Percentiles rank a stretch among this genome's conserved stretches.
phyloP scores from a whole-genome alignment of 2,797 vertebrate genomes.

The Melopsittacus undulatus region DNA sequence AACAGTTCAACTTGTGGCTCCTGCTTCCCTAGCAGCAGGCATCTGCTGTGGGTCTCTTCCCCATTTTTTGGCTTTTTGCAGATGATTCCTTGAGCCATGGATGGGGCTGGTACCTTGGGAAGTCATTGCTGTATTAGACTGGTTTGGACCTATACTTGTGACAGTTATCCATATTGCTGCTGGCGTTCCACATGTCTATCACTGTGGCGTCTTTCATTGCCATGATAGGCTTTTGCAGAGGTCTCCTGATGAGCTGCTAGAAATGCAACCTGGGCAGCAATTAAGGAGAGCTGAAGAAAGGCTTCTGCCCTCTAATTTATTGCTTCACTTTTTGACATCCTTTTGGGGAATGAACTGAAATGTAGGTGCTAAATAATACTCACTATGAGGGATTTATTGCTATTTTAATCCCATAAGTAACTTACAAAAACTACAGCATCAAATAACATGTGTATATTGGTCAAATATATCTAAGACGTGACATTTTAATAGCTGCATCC shows the following conservation, averaged over 20 bases:
- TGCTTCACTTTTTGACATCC: background rate
- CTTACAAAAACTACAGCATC: background rate
- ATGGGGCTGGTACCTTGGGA: background rate
- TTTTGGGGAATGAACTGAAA: background rate
- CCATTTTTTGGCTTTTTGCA: background rate
- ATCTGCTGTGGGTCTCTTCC: background rate
- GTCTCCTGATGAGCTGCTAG: background rate
- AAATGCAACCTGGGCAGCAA: background rate
- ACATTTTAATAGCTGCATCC: constrained; percentile 14
- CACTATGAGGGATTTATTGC: background rate
- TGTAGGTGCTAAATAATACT: background rate
- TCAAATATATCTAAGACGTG: background rate
- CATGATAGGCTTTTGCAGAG: background rate
- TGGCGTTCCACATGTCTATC: background rate
- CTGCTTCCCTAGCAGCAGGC: background rate
- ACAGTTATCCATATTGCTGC: background rate
- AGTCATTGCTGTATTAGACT: background rate
- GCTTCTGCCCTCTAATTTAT: background rate
- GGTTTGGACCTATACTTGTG: background rate
- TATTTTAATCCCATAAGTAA: background rate
- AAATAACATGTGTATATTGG: background rate
- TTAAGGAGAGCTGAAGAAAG: background rate
- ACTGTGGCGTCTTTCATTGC: background rate
- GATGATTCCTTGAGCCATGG: background rate
- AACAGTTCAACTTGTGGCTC: background rate